phyloP scores from a whole-genome alignment of 30 jellyfish, hydroid and myxozoan species.

The Mastigias papua region DNA sequence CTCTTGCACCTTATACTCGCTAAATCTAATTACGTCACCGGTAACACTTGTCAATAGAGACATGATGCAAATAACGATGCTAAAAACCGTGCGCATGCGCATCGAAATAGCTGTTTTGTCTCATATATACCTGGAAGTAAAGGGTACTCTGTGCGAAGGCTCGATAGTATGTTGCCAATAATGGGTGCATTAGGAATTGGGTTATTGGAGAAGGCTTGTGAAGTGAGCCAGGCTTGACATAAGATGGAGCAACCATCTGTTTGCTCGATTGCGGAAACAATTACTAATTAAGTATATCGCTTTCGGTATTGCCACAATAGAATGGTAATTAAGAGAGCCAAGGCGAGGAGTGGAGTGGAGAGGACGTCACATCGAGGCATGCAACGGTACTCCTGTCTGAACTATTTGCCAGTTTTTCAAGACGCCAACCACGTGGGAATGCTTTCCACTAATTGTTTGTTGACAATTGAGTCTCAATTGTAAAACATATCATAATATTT shows the following conservation, averaged over 20 bases:
- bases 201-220: not conserved
- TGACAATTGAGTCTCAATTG: conserved; percentile 13
- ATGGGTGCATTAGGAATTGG: not conserved
- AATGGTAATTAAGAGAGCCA: not conserved
- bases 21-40: conserved; percentile 14
- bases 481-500: conserved; percentile 9
- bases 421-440: conserved; percentile 19
- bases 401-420: conserved; percentile 12
- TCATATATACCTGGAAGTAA: not conserved
- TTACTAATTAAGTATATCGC: not conserved
- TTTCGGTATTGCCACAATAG: not conserved
- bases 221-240: not conserved
- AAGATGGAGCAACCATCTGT: not conserved
- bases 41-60: not conserved
- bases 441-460: not conserved
- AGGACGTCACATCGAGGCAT: not conserved
- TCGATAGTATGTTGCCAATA: not conserved
- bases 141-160: not conserved
- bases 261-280: not conserved
- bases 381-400: not conserved
- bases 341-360: not conserved
- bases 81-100: conserved; percentile 52
- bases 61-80: conserved; percentile 30
- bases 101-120: not conserved
- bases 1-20: not conserved